phyloP scores from a whole-genome alignment of 2,113 vertebrate genomes.

The Procavia capensis region DNA sequence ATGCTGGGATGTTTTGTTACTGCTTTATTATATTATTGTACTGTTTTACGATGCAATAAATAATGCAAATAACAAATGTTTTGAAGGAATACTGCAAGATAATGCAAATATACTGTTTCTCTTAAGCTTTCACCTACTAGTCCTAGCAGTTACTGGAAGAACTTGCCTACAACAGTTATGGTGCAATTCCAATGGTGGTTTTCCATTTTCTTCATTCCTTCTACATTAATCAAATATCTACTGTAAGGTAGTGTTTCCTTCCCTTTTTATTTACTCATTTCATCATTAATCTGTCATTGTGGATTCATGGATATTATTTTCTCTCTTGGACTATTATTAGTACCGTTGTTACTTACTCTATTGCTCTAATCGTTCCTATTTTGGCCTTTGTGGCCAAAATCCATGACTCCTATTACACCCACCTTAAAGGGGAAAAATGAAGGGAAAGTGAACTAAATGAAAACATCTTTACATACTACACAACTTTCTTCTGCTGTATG shows the following conservation, averaged over 20 bases:
- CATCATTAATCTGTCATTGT: neutral
- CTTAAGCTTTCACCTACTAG: neutral
- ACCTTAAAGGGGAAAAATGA: neutral
- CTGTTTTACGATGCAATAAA: neutral
- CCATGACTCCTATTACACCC: neutral
- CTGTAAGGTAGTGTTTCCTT: neutral
- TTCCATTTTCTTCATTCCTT: neutral
- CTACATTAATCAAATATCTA: neutral
- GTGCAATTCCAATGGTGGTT: neutral
- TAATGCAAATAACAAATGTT: neutral
- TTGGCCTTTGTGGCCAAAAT: neutral
- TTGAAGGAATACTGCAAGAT: neutral
- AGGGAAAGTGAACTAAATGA: neutral
- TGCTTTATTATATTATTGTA: neutral
- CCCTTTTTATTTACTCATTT: neutral
- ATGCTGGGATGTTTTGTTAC: neutral
- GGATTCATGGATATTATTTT: neutral
- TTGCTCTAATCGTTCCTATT: neutral
- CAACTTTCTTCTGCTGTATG: neutral
- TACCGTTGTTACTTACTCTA: neutral
- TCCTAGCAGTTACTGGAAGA: neutral
- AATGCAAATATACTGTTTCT: neutral
- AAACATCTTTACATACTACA: too few relatives aligned
- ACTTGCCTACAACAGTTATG: neutral
- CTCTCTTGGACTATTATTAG: neutral